These are phyloP conservation scores for Caenorhabditis doughertyi DNA, from an alignment of 2,888 invertebrate genomes.

Conservation along the genomic window DNA sequence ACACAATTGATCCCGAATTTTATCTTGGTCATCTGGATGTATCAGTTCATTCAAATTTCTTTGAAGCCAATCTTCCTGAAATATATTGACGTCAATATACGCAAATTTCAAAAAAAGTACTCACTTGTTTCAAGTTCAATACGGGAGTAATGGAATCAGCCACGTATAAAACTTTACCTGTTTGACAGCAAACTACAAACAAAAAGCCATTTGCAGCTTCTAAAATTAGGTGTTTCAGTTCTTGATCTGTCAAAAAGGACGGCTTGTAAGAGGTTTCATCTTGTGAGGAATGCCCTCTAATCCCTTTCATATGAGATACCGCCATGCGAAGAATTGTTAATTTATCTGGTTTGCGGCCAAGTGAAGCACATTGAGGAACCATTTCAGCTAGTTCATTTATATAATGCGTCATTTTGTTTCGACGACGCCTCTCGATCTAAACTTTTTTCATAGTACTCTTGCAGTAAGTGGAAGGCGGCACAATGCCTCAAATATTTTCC, in stretches of 20 bases:
- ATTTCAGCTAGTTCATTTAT: constrained; percentile 99
- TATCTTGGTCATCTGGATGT: constrained; percentile 97
- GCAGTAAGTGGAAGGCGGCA: too few species aligned
- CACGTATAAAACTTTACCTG: constrained; percentile 96
- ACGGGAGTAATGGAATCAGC: constrained; percentile 99
- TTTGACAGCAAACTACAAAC: constrained; percentile 96
- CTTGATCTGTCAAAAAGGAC: constrained; percentile 98
- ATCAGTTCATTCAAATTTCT: constrained; percentile 96
- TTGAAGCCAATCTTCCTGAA: constrained; percentile 94
- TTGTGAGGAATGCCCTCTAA: constrained; percentile 83
- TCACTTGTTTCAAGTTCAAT: constrained; percentile 95
- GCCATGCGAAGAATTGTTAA: constrained; percentile 99
- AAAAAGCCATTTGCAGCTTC: constrained; percentile 99
- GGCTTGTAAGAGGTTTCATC: constrained; percentile 93
- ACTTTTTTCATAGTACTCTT: too few species aligned
- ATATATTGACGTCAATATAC: constrained; percentile 84
- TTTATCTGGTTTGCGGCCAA: constrained; percentile 98
- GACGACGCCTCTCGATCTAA: constrained; percentile 94
- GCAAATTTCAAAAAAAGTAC: constrained; percentile 87
- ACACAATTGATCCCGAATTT: constrained; percentile 95
- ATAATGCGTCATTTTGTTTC: constrained; percentile 99
- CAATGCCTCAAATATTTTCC: too few species aligned
- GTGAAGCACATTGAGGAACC: constrained; percentile 95
- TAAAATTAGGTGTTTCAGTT: constrained; percentile 97
- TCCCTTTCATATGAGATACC: constrained; percentile 98